Evolutionary conservation across 2,113 vertebrate species (phyloP).

Genomic region (Chaenocephalus aceratus): DNA sequence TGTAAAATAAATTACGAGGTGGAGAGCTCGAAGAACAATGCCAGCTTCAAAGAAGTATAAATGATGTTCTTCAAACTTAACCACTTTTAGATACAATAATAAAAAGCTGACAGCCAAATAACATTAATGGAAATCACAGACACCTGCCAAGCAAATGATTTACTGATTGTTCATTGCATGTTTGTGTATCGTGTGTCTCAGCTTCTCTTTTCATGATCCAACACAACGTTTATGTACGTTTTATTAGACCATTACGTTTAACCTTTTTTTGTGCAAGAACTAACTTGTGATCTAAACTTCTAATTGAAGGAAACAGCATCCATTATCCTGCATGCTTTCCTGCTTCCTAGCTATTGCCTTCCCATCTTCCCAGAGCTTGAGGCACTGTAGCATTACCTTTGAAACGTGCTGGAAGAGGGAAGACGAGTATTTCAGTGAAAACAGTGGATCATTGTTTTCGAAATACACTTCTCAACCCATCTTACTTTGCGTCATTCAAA

Average conservation of each 20-base stretch:
- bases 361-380: background rate
- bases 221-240: background rate
- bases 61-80: background rate
- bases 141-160: too few relatives aligned
- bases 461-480: slow-evolving; percentile 12
- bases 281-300: background rate
- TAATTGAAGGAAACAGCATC: background rate
- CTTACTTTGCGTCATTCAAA: slow-evolving; percentile 22
- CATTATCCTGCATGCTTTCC: background rate
- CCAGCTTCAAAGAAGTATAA: background rate
- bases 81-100: background rate
- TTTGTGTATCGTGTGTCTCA: too few relatives aligned
- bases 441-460: background rate
- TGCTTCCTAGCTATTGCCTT: background rate
- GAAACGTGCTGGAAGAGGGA: too few relatives aligned
- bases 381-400: background rate
- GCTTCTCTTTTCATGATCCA: too few relatives aligned
- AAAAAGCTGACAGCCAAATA: too few relatives aligned
- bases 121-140: too few relatives aligned
- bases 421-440: background rate
- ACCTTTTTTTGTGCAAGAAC: background rate
- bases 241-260: background rate
- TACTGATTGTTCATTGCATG: too few relatives aligned
- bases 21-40: background rate
- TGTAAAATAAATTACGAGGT: background rate